Conservation (phyloP, 2,888 invertebrate genomes). For the Mimas tiliae region DNA sequence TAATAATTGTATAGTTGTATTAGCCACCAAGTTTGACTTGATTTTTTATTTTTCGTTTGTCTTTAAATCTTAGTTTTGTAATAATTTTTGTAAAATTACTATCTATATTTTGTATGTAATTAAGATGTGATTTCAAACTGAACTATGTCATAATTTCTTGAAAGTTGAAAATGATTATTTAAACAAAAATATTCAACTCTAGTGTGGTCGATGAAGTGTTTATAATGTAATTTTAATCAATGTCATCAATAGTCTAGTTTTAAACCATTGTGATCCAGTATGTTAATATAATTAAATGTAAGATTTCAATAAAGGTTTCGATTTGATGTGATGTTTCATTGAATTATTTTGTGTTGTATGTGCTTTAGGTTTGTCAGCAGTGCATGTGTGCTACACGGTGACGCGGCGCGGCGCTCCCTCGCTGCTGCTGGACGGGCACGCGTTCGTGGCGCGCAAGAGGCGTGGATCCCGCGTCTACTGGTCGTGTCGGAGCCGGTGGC, state of each 20-base stretch:
- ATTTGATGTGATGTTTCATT: constrained; percentile 32
- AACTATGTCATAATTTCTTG: not conserved
- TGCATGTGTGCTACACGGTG: constrained; percentile 67
- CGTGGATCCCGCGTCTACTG: constrained; percentile 76
- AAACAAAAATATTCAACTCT: not conserved
- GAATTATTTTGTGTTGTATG: constrained; percentile 23
- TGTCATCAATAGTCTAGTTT: constrained; percentile 40
- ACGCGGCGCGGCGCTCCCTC: constrained; percentile 77
- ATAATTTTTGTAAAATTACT: not conserved
- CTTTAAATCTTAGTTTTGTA: not conserved
- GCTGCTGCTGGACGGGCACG: constrained; percentile 67
- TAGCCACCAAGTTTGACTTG: constrained; percentile 24
- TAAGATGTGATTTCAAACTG: not conserved
- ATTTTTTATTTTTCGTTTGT: constrained; percentile 5
- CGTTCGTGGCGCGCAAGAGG: constrained; percentile 73
- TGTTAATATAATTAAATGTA: constrained; percentile 38
- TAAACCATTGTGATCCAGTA: constrained; percentile 53
- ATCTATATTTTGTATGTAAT: not conserved
- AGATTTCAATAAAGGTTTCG: constrained; percentile 50
- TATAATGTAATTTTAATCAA: constrained; percentile 31
- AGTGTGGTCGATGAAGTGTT: not conserved
- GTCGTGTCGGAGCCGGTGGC: constrained; percentile 68
- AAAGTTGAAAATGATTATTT: not conserved
- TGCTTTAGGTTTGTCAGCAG: constrained; percentile 46
- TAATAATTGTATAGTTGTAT: constrained; percentile 25